These are phyloP conservation scores for Ciconia stormi DNA, from an alignment of 2,113 vertebrate species.

Conservation along the genomic window DNA sequence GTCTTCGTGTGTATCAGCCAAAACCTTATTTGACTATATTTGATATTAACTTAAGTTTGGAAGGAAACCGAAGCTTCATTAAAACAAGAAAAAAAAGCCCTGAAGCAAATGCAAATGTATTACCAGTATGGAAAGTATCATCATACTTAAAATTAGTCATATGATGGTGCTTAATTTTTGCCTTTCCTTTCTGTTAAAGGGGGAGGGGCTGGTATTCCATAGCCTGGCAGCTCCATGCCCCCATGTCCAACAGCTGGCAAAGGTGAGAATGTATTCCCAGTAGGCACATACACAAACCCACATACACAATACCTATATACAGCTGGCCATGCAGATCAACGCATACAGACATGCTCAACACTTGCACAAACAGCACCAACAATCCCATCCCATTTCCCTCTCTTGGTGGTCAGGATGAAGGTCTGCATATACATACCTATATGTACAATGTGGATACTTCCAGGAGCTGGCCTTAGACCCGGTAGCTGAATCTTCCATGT, in stretches of 20 bases:
- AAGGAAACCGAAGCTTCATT: not conserved
- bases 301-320: accelerated
- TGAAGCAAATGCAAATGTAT: not conserved
- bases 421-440: not conserved
- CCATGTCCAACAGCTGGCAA: not conserved
- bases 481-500: not conserved
- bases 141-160: not conserved
- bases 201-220: accelerated
- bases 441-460: not conserved
- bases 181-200: not conserved
- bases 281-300: too few species aligned
- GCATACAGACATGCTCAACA: not conserved
- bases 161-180: not conserved
- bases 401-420: not conserved
- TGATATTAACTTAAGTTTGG: not conserved
- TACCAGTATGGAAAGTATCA: not conserved
- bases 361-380: accelerated
- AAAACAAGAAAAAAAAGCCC: not conserved
- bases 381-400: not conserved
- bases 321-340: not conserved
- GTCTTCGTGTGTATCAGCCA: not conserved
- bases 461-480: not conserved
- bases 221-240: not conserved
- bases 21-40: not conserved
- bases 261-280: not conserved